Conservation (phyloP, 2,888 invertebrate genomes). For the Nysson spinosus region DNA sequence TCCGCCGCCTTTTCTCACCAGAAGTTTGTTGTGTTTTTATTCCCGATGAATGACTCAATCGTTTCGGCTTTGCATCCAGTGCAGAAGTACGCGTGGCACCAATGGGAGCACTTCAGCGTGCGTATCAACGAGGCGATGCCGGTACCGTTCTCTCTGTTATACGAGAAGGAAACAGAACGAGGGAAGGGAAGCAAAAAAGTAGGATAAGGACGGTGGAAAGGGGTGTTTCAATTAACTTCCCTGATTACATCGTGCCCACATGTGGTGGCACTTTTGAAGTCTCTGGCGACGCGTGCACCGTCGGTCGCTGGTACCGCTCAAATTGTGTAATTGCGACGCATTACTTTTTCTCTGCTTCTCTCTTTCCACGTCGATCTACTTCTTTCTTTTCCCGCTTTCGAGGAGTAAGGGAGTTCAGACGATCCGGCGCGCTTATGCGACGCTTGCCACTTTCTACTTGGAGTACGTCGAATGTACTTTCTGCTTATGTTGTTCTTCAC, state of each 20-base stretch:
- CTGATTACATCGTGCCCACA: slow-evolving; percentile 67
- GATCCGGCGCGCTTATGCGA: slow-evolving; percentile 12
- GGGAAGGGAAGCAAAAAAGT: slow-evolving; percentile 11
- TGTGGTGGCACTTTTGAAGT: slow-evolving; percentile 60
- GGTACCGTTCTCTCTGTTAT: no score
- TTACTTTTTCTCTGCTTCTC: slow-evolving; percentile 35
- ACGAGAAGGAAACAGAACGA: slow-evolving; percentile 17
- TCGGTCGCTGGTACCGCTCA: slow-evolving; percentile 37
- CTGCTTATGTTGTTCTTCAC: background rate
- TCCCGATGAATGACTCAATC: slow-evolving; percentile 75
- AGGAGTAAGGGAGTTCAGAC: slow-evolving; percentile 10
- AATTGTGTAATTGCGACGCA: slow-evolving; percentile 68
- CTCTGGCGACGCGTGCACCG: slow-evolving; percentile 53
- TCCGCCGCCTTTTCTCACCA: slow-evolving; percentile 25
- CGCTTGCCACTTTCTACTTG: slow-evolving; percentile 1
- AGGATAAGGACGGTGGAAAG: slow-evolving; percentile 21
- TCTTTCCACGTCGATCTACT: background rate
- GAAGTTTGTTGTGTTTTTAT: slow-evolving; percentile 73
- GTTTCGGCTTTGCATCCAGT: slow-evolving; percentile 60
- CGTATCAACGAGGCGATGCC: slow-evolving; percentile 10
- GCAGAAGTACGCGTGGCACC: slow-evolving; percentile 52
- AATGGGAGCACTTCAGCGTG: slow-evolving; percentile 61
- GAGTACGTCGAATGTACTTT: slow-evolving; percentile 15
- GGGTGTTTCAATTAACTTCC: slow-evolving; percentile 73
- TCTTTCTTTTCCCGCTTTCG: background rate